Conservation (phyloP, 1,140 invertebrate species). For the Drosophila lacertosa region DNA sequence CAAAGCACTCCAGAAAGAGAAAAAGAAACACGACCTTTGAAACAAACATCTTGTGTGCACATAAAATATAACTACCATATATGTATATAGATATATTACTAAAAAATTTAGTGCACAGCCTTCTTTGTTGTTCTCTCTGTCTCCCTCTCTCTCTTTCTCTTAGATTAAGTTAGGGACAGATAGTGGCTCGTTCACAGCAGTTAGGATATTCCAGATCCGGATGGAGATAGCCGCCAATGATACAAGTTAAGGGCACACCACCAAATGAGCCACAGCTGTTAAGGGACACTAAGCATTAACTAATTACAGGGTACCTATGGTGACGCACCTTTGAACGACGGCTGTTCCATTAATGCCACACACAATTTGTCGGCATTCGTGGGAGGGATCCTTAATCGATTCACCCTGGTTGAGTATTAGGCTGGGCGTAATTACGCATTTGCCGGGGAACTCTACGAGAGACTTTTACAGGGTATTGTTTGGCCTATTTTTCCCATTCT, state of each 20-base stretch:
- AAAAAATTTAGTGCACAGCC: background rate
- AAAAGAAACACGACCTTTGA: background rate
- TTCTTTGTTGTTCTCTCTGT: background rate
- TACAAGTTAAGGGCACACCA: constrained; percentile 8
- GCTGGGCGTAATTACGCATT: constrained; percentile 41
- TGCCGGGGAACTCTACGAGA: constrained; percentile 54
- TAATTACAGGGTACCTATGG: background rate
- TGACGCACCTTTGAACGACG: constrained; percentile 49
- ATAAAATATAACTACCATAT: no score
- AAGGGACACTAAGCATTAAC: background rate
- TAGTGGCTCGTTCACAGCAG: constrained; percentile 37
- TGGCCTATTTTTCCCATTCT: background rate
- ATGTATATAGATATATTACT: background rate
- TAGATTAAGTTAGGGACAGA: constrained; percentile 27
- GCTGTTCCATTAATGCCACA: constrained; percentile 44
- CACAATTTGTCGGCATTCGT: constrained; percentile 57
- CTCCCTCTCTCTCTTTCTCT: no score
- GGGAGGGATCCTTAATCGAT: constrained; percentile 59
- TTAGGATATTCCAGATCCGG: constrained; percentile 43
- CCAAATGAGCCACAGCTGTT: constrained; percentile 52
- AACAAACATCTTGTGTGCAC: background rate
- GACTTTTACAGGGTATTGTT: background rate
- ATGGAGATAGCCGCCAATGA: constrained; percentile 12
- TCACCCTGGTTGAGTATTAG: constrained; percentile 50
- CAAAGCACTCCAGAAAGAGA: background rate